phyloP scores from a whole-genome alignment of 2,888 invertebrate genomes.

The Acleris laterana region DNA sequence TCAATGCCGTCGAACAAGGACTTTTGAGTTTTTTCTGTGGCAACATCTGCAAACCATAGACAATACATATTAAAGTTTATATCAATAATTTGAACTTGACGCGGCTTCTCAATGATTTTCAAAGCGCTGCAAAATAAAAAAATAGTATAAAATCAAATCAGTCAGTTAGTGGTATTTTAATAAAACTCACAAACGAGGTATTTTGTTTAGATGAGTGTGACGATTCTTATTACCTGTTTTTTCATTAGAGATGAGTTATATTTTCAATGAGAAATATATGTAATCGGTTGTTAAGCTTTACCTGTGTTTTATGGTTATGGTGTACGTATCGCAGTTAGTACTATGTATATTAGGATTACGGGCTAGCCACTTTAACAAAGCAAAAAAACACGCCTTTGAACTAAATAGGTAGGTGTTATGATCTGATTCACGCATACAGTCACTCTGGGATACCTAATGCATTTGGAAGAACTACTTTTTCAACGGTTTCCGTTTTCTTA shows the following conservation, averaged over 20 bases:
- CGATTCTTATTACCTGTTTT: no score
- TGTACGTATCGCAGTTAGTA: no score
- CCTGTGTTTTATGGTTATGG: no score
- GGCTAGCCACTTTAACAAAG: background rate
- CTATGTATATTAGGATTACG: no score
- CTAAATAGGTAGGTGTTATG: constrained; percentile 5
- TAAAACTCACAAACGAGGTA: no score
- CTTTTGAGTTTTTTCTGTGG: constrained; percentile 93
- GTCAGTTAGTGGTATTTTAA: constrained; percentile 5
- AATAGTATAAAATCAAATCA: constrained; percentile 7
- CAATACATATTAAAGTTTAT: constrained; percentile 30
- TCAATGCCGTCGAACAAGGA: constrained; percentile 94
- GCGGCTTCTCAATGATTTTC: background rate
- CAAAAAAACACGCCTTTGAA: constrained; percentile 8
- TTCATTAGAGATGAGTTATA: no score
- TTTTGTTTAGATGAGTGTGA: no score
- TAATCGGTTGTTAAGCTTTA: no score
- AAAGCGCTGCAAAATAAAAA: background rate
- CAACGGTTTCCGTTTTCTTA: constrained; percentile 91
- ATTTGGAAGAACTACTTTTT: constrained; percentile 93
- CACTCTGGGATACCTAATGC: constrained; percentile 88
- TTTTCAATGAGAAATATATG: no score
- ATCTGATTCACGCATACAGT: constrained; percentile 45
- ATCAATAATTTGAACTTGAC: no score
- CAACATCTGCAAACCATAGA: constrained; percentile 88